phyloP scores from a whole-genome alignment of 1,140 invertebrate genomes.

The silkworm (Bombyx mori) region ASM3026992v2 NC_085128.1:4022501-4023000 shows the following conservation, averaged over 20 bases:
- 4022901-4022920: too few species aligned
- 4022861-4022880: too few species aligned
- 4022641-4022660: slow-evolving; percentile 84
- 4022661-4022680: slow-evolving; percentile 74
- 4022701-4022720: slow-evolving; percentile 68
- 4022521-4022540: slow-evolving; percentile 83
- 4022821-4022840: too few species aligned
- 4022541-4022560: slow-evolving; percentile 89
- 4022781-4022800: background rate
- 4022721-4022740: background rate
- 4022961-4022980: too few species aligned
- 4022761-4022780: background rate
- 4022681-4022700: slow-evolving; percentile 75
- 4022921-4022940: too few species aligned
- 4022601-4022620: slow-evolving; percentile 74
- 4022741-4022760: too few species aligned
- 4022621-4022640: slow-evolving; percentile 86
- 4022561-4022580: slow-evolving; percentile 76
- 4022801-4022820: too few species aligned
- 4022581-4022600: slow-evolving; percentile 76
- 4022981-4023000: too few species aligned
- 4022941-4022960: too few species aligned
- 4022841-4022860: too few species aligned
- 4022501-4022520: too few species aligned
- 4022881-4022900: too few species aligned